phyloP scores from a whole-genome alignment of 2,797 vertebrate genomes.

The Mastacembelus armatus region DNA sequence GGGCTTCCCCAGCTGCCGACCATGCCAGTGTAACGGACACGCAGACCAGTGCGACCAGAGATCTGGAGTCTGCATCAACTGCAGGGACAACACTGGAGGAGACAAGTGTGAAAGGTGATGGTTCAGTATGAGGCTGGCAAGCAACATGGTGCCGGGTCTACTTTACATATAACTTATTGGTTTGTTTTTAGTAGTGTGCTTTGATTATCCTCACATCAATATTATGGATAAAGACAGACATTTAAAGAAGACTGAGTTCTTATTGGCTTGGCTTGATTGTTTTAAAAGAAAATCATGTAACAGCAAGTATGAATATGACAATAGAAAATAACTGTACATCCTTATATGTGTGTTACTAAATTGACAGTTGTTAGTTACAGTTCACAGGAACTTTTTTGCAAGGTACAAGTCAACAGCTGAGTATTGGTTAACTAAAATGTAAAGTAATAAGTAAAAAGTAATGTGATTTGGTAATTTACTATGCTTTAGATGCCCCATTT shows the following conservation, averaged over 20 bases:
- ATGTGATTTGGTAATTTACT: no score
- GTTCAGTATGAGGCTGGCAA: background rate
- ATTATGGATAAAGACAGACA: no score
- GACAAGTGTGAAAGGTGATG: conserved; percentile 90
- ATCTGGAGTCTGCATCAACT: conserved; percentile 86
- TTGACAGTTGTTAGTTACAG: background rate
- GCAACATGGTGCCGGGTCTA: background rate
- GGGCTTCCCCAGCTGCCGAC: conserved; percentile 92
- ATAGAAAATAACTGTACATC: background rate
- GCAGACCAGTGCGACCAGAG: conserved; percentile 87
- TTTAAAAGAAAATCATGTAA: no score
- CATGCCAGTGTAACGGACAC: conserved; percentile 92
- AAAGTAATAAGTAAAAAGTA: no score
- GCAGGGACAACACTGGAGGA: conserved; percentile 88
- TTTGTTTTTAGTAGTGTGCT: no score
- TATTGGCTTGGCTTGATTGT: no score
- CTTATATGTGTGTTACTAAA: background rate
- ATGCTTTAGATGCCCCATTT: background rate
- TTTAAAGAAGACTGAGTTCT: no score
- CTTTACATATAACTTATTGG: background rate
- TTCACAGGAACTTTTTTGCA: no score
- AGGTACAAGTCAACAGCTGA: no score
- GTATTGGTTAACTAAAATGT: no score
- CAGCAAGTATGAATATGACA: no score
- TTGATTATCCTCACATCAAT: no score